Evolutionary conservation across 2,113 vertebrate species (phyloP), one percentile per base, ranked within the genome.

Genomic region (Nestor notabilis): DNA sequence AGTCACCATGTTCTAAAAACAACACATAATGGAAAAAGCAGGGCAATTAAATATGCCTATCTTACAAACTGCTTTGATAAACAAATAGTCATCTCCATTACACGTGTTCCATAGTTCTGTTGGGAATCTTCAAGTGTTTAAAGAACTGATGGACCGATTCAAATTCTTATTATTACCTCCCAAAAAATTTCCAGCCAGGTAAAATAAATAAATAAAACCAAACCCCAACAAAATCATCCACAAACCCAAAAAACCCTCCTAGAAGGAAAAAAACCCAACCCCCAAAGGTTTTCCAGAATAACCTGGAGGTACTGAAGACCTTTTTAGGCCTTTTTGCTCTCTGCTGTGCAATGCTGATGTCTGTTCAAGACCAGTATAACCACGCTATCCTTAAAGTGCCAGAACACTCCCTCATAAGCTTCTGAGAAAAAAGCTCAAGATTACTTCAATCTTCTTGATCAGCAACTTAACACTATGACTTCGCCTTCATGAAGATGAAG

Each of bases 31-130:
- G 10, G 17, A 29, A 64, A 90, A 91, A 75, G 2, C 9, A 50
- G 11, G 19, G 37, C 21, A 88, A 71, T 39, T 0, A 76, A 84
- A 76, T 20, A 50, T 12, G 16, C 16, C 29, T 72, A 37, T 63
- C 17, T 56, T 56, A 46, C 25, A 83, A 83, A 47, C 1, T 16
- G 8, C 37, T 41, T 13, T 41, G 28, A n/a, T 9, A 74, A 93
- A 60, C 7, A 85, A 37, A 21, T 15, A 28, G 13, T 21, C 13
- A 60, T 55, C 41, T 53, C 15, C 5, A 17, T 20, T 56, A 33
- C 8, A 23, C 0, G 1, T 13, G n/a, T 33, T 47, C 18, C 21
- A 58, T 10, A 74, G 29, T 8, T 56, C 16, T 5, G 8, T 35
- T 41, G 50, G n/a, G 43, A 29, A 43, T 7, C 3, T 39, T 33